Percentiles rank a stretch among this genome's conserved stretches.
Conservation (phyloP, 1,140 invertebrate species). For the Bombus confusus region DNA sequence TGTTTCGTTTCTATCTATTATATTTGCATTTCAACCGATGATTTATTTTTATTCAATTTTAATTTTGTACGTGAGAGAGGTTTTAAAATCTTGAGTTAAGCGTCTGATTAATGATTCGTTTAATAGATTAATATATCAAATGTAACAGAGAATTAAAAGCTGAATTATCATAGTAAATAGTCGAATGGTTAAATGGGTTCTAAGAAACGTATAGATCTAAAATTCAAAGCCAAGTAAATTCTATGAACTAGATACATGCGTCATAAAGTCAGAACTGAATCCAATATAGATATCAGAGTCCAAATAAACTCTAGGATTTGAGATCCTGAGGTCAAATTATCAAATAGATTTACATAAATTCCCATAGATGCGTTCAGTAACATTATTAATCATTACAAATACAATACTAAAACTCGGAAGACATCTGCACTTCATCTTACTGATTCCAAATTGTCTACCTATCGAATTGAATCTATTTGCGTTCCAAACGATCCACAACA, state of each 20-base stretch:
- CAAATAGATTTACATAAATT: background rate
- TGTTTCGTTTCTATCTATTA: too few species aligned
- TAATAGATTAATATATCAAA: background rate
- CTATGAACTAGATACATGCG: too few species aligned
- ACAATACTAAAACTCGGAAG: background rate
- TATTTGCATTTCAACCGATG: too few species aligned
- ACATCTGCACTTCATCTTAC: background rate
- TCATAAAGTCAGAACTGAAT: background rate
- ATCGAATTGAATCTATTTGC: background rate
- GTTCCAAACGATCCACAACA: background rate
- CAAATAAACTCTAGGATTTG: background rate
- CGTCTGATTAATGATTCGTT: too few species aligned
- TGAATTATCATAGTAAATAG: too few species aligned
- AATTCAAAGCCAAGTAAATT: background rate
- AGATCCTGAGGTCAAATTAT: background rate
- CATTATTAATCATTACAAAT: background rate
- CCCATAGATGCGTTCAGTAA: background rate
- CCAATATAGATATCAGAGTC: background rate
- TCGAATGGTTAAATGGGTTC: too few species aligned
- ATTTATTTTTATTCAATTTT: too few species aligned
- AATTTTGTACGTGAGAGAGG: too few species aligned
- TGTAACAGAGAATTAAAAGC: background rate
- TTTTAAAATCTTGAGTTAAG: too few species aligned
- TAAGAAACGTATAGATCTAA: background rate
- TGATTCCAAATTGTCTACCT: background rate